A percentile compares a stretch with the other conserved stretches of the same genome.
Evolutionary conservation across 2,888 invertebrate species (phyloP).

Genomic region (Nomada hirtipes): DNA sequence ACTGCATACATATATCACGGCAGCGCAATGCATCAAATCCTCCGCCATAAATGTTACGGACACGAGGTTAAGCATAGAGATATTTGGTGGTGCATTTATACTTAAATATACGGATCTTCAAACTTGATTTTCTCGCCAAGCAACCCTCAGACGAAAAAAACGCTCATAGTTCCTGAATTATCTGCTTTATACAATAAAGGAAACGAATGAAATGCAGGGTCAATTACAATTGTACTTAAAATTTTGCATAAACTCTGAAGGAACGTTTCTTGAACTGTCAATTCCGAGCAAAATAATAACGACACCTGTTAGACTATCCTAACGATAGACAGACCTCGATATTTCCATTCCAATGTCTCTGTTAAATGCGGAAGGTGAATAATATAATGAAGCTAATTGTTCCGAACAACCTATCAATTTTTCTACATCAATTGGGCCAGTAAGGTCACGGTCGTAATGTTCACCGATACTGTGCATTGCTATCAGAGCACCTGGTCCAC

Average conservation of each 20-base stretch:
- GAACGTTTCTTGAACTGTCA: too few relatives aligned
- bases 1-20: conserved; percentile 39
- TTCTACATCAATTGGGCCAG: conserved; percentile 45
- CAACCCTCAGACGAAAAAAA: too few relatives aligned
- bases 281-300: not conserved
- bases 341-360: not conserved
- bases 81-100: too few relatives aligned
- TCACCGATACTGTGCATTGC: conserved; percentile 29
- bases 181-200: too few relatives aligned
- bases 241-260: too few relatives aligned
- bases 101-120: too few relatives aligned
- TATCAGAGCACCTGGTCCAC: conserved; percentile 37
- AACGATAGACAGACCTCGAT: not conserved
- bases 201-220: too few relatives aligned
- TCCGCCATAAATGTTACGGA: conserved; percentile 23
- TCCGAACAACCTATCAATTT: conserved; percentile 4
- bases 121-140: too few relatives aligned
- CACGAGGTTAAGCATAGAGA: not conserved
- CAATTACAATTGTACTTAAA: too few relatives aligned
- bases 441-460: conserved; percentile 71
- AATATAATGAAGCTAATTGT: not conserved
- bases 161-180: too few relatives aligned
- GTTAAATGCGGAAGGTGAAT: not conserved
- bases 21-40: conserved; percentile 43
- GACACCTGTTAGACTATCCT: not conserved